Percentiles rank a stretch among this genome's conserved stretches.
Conservation (phyloP, 2,888 invertebrate species). For the Dicycla oo region DNA sequence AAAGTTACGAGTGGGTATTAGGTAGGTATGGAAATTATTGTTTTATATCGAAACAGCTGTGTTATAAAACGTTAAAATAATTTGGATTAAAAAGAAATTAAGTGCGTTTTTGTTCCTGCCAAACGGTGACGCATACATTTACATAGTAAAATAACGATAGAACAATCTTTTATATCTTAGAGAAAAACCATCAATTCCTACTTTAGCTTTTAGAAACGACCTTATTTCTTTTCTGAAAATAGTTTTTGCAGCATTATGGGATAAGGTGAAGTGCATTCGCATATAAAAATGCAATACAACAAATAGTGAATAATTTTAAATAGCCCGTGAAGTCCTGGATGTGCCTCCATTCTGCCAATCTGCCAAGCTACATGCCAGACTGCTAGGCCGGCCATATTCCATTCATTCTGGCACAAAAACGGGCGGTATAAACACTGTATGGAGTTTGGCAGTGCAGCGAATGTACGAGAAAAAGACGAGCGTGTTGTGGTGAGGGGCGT, state of each 20-base stretch:
- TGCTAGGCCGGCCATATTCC: slow-evolving; percentile 69
- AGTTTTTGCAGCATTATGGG: slow-evolving; percentile 8
- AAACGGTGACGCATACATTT: slow-evolving; percentile 47
- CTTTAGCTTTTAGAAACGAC: not conserved
- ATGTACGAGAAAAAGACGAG: slow-evolving; percentile 75
- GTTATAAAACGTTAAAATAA: slow-evolving; percentile 29
- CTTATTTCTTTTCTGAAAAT: not conserved
- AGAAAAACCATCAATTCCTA: not conserved
- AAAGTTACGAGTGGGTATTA: not conserved
- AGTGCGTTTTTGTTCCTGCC: slow-evolving; percentile 31
- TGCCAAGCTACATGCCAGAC: slow-evolving; percentile 59
- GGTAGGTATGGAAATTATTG: not conserved
- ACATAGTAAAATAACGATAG: slow-evolving; percentile 34
- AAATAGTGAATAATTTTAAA: slow-evolving; percentile 71
- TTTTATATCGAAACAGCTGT: slow-evolving; percentile 24
- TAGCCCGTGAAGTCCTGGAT: slow-evolving; percentile 64
- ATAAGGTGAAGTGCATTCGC: slow-evolving; percentile 41
- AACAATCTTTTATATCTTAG: slow-evolving; percentile 11
- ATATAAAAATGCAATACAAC: slow-evolving; percentile 63
- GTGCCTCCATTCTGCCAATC: slow-evolving; percentile 57
- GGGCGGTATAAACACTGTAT: slow-evolving; percentile 65
- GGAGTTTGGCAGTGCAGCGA: slow-evolving; percentile 75
- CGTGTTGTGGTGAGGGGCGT: slow-evolving; percentile 70
- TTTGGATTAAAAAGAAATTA: slow-evolving; percentile 42
- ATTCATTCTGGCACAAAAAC: slow-evolving; percentile 73